These are phyloP conservation scores for Nymphalis polychloros DNA, from an alignment of 2,888 invertebrate genomes.

Conservation along the genomic window DNA sequence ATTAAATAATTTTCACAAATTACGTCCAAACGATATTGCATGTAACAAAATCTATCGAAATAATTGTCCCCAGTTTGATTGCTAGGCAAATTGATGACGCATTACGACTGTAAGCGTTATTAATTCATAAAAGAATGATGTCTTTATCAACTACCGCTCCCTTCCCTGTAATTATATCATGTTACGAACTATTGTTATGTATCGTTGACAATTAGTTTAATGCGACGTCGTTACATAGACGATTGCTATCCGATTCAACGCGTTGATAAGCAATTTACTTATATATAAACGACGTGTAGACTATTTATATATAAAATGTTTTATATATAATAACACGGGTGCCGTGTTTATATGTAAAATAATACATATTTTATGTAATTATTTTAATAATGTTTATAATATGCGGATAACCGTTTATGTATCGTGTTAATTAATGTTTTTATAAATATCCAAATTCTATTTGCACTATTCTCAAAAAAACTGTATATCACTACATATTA, in stretches of 20 bases:
- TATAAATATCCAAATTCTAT: too few relatives aligned
- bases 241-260: neutral
- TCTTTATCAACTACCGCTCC: conserved; percentile 67
- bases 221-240: conserved; percentile 56
- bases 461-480: too few relatives aligned
- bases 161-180: conserved; percentile 68
- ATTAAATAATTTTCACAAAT: conserved; percentile 1
- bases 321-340: too few relatives aligned
- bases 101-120: conserved; percentile 58
- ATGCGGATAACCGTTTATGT: too few relatives aligned
- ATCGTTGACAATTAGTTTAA: conserved; percentile 69
- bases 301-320: too few relatives aligned
- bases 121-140: conserved; percentile 70
- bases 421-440: too few relatives aligned
- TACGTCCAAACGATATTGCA: conserved; percentile 9
- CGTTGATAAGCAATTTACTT: too few relatives aligned
- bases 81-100: conserved; percentile 55
- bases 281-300: too few relatives aligned
- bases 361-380: too few relatives aligned
- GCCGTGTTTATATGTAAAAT: too few relatives aligned
- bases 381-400: too few relatives aligned
- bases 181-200: conserved; percentile 68
- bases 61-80: conserved; percentile 46
- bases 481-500: too few relatives aligned
- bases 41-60: conserved; percentile 6